Evolutionary conservation across 1,140 invertebrate species (phyloP).

Genomic region (Holcopasites calliopsidis): DNA sequence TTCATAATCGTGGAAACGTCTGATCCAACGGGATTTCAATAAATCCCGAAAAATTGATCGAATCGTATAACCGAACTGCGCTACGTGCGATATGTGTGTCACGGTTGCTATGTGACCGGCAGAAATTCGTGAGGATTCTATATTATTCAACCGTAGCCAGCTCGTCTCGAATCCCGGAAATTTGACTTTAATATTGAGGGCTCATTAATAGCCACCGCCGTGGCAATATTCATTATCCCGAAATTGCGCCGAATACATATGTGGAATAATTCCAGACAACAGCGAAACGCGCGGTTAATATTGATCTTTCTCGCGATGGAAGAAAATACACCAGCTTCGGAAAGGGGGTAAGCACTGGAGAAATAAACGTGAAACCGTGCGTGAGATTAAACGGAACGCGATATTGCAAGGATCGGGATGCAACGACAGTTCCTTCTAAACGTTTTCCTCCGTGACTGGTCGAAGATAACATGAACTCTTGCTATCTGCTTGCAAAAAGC

Average conservation of each 20-base stretch:
- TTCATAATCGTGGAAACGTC: background rate
- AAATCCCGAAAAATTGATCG: slow-evolving; percentile 14
- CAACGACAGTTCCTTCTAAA: background rate
- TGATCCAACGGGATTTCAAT: background rate
- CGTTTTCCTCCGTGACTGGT: background rate
- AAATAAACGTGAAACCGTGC: background rate
- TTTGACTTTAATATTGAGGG: slow-evolving; percentile 9
- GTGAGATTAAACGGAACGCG: background rate
- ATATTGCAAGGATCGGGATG: background rate
- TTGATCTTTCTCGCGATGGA: background rate
- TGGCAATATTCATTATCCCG: background rate
- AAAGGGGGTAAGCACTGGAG: background rate
- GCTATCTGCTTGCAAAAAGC: no score
- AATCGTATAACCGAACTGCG: background rate
- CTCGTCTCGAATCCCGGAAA: background rate
- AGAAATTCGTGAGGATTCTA: background rate
- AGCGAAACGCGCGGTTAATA: background rate
- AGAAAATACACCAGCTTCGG: no score
- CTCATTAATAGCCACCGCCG: background rate
- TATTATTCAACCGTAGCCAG: background rate
- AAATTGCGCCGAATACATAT: background rate
- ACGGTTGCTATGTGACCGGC: background rate
- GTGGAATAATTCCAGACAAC: background rate
- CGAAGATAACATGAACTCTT: background rate
- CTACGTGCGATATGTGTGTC: background rate